A percentile compares a stretch with the other conserved stretches of the same genome.
Evolutionary conservation across 2,797 vertebrate genomes (phyloP).

Genomic region (Rhincodon typus): DNA sequence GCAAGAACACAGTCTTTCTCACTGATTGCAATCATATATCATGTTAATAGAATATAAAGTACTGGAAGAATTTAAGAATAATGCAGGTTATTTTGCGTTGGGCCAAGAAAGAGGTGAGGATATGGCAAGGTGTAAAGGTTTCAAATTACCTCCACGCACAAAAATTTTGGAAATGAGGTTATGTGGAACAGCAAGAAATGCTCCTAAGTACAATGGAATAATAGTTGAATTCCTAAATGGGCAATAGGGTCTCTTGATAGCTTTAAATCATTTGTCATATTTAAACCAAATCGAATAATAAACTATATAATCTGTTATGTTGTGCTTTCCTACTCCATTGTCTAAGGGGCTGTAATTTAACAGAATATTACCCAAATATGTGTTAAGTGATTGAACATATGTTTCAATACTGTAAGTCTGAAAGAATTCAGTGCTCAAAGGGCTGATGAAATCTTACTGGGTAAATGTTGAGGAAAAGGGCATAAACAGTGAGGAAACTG

Average conservation of each 20-base stretch:
- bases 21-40: neutral
- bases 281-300: conserved; percentile 21
- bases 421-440: conserved; percentile 35
- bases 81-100: neutral
- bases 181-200: neutral
- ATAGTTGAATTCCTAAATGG: conserved; percentile 8
- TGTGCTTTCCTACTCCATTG: conserved; percentile 20
- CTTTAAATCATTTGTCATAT: conserved; percentile 21
- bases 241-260: neutral
- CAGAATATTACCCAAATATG: conserved; percentile 22
- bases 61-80: neutral
- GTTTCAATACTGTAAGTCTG: neutral
- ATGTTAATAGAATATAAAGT: neutral
- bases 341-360: conserved; percentile 20
- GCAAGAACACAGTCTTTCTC: neutral
- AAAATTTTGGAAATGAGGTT: neutral
- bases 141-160: neutral
- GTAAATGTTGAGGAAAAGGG: conserved; percentile 31
- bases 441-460: conserved; percentile 36
- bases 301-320: neutral
- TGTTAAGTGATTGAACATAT: conserved; percentile 26
- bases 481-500: conserved; percentile 30
- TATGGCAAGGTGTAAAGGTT: conserved; percentile 18
- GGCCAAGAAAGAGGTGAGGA: neutral
- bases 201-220: neutral